Conservation (phyloP, 1,140 invertebrate species). For the Notospermus geniculatus region DNA sequence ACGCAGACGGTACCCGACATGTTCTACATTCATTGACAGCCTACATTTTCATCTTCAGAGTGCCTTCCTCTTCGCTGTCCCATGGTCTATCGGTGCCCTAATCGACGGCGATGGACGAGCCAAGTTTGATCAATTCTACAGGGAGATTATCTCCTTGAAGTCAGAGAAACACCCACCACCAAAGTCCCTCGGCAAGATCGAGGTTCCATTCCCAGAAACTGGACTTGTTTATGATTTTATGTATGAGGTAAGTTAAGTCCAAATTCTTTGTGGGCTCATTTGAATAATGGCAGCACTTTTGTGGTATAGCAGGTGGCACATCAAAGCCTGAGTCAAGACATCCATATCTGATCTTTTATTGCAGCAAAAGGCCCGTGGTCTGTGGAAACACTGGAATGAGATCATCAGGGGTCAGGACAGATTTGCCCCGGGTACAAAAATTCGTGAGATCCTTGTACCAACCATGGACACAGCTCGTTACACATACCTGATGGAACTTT, state of each 20-base stretch:
- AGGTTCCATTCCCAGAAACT: constrained; percentile 64
- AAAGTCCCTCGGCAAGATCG: constrained; percentile 64
- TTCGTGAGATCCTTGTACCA: constrained; percentile 55
- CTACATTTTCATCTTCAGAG: constrained; percentile 30
- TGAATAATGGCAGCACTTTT: background rate
- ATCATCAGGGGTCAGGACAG: constrained; percentile 39
- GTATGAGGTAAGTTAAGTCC: constrained; percentile 64
- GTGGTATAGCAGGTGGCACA: too few relatives aligned
- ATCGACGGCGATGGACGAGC: constrained; percentile 46
- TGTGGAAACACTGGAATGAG: constrained; percentile 59
- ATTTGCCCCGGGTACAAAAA: constrained; percentile 40
- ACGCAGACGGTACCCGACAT: too few relatives aligned
- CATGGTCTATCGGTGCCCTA: constrained; percentile 52
- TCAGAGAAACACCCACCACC: constrained; percentile 67
- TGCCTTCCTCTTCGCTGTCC: constrained; percentile 44
- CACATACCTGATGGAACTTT: constrained; percentile 52
- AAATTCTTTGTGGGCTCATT: background rate
- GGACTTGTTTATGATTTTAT: constrained; percentile 77
- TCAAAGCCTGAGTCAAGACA: too few relatives aligned
- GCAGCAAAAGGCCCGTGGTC: constrained; percentile 50
- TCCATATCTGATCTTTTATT: constrained; percentile 15
- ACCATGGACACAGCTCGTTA: constrained; percentile 57
- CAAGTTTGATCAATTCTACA: constrained; percentile 53
- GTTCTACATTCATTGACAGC: too few relatives aligned
- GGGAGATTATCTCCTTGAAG: constrained; percentile 55